A percentile compares a stretch with the other conserved stretches of the same genome.
phyloP scores from a whole-genome alignment of 30 jellyfish, hydroid and myxozoan genomes.

The Chironex yamaguchii region DNA sequence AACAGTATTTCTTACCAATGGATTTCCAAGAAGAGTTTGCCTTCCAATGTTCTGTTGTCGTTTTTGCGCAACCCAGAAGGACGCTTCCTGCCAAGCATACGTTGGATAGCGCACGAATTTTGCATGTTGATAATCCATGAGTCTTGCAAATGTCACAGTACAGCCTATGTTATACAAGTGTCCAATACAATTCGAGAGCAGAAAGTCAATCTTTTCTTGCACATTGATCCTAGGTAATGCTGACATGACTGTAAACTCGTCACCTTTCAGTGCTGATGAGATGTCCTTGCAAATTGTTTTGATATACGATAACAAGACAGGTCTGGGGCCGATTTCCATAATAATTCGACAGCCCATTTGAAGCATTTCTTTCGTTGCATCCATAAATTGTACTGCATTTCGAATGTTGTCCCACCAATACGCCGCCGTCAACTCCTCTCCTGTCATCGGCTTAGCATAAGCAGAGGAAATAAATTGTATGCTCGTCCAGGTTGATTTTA shows the following conservation, averaged over 20 bases:
- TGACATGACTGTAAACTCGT: constrained; percentile 37
- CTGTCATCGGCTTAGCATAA: constrained; percentile 31
- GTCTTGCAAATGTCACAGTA: constrained; percentile 1
- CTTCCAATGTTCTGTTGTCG: not conserved
- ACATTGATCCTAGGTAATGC: constrained; percentile 40
- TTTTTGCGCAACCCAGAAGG: constrained; percentile 11
- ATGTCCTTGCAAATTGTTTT: constrained; percentile 10
- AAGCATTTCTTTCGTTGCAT: constrained; percentile 16
- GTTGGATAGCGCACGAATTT: constrained; percentile 44
- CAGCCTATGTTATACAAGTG: constrained; percentile 42
- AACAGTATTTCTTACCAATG: constrained; percentile 5
- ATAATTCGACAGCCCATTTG: not conserved
- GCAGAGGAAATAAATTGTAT: constrained; percentile 32
- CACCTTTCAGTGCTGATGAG: not conserved
- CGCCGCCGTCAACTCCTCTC: not conserved
- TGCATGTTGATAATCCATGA: constrained; percentile 5
- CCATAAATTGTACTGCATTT: constrained; percentile 28
- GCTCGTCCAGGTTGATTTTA: constrained; percentile 14
- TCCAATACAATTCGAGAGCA: constrained; percentile 54
- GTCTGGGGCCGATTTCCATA: constrained; percentile 62
- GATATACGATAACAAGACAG: constrained; percentile 37
- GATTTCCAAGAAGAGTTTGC: constrained; percentile 30
- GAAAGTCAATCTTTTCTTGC: constrained; percentile 18
- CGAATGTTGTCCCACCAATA: constrained; percentile 67
- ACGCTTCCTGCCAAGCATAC: constrained; percentile 66